Percentiles rank a stretch among this genome's conserved stretches.
Evolutionary conservation across 2,113 vertebrate species (phyloP).

Genomic region (Podocnemis expansa): DNA sequence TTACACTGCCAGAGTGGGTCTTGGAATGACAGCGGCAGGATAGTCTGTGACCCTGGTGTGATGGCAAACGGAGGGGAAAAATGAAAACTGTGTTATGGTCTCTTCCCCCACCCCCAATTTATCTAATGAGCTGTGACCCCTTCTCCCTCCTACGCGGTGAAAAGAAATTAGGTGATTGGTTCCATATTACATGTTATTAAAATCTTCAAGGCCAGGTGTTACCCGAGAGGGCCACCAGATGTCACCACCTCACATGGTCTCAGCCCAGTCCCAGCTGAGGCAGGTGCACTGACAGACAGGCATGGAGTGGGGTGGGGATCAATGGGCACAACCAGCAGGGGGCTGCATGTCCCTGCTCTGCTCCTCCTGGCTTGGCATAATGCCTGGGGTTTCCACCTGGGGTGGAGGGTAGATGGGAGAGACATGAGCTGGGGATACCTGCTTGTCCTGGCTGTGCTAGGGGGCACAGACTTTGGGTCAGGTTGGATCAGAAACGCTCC

Average conservation of each 20-base stretch:
- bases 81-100: too few relatives aligned
- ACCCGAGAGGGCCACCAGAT: background rate
- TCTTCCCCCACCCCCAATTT: too few relatives aligned
- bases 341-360: background rate
- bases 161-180: too few relatives aligned
- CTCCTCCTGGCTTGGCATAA: slow-evolving; percentile 49
- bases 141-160: too few relatives aligned
- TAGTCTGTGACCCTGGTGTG: too few relatives aligned
- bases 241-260: background rate
- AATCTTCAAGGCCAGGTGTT: too few relatives aligned
- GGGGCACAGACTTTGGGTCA: background rate
- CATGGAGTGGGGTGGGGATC: background rate
- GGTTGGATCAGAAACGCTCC: background rate
- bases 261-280: background rate
- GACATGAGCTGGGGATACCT: background rate
- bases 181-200: too few relatives aligned
- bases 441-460: background rate
- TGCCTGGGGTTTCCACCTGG: background rate
- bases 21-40: too few relatives aligned
- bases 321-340: slow-evolving; percentile 46
- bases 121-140: too few relatives aligned
- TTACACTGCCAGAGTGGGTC: too few relatives aligned
- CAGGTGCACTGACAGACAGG: too few relatives aligned
- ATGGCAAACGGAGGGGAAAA: too few relatives aligned
- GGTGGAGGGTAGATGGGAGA: background rate